phyloP scores from a whole-genome alignment of 2,797 vertebrate species.

The Limosa lapponica region DNA sequence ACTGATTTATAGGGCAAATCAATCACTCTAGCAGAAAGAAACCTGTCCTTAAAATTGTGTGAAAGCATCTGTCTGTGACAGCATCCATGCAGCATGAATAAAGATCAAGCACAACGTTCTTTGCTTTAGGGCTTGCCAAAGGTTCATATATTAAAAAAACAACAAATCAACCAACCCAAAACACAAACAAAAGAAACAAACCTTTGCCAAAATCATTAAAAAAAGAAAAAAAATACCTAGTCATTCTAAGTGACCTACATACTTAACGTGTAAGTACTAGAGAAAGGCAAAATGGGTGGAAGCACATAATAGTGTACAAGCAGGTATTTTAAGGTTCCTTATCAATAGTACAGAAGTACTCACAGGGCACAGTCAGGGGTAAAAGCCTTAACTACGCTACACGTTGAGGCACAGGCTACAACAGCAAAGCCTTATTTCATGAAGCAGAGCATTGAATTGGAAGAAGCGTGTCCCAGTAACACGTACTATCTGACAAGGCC shows the following conservation, averaged over 20 bases:
- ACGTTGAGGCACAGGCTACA: fast-evolving
- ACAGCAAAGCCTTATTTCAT: background rate
- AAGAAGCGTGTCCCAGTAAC: background rate
- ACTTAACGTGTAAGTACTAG: background rate
- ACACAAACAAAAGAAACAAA: background rate
- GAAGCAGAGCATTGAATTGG: fast-evolving
- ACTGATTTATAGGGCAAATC: slow-evolving; percentile 7
- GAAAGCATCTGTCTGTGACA: background rate
- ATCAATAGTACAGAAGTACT: background rate
- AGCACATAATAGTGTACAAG: fast-evolving
- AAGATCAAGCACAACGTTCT: background rate
- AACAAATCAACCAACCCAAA: background rate
- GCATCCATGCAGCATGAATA: background rate
- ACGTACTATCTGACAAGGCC: background rate
- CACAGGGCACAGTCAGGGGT: no score
- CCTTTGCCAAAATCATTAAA: background rate
- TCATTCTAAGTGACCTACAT: background rate
- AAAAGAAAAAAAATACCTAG: background rate
- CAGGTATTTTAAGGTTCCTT: background rate
- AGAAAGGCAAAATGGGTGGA: background rate
- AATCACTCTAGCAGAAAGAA: background rate
- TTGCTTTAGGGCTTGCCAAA: background rate
- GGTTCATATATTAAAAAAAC: background rate
- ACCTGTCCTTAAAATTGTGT: background rate
- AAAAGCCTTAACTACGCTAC: background rate